These are phyloP conservation scores for Eulemur rubriventer DNA, from an alignment of 2,797 vertebrate species.

Conservation along the genomic window DNA sequence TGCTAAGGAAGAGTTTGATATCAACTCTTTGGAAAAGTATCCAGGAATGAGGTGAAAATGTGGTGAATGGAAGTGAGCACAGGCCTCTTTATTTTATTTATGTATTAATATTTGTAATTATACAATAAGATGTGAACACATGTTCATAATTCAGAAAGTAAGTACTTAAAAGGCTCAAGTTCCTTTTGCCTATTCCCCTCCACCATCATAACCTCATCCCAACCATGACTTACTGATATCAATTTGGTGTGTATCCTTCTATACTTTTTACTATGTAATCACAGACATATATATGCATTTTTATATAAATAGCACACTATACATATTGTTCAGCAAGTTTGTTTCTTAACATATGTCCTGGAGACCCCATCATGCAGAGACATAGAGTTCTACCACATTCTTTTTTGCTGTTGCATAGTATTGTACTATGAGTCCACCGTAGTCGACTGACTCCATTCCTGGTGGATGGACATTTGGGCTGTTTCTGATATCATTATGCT, in stretches of 20 bases:
- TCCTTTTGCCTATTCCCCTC: neutral
- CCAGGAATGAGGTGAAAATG: neutral
- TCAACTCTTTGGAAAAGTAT: neutral
- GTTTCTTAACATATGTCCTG: neutral
- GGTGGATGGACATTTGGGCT: neutral
- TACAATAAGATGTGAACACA: neutral
- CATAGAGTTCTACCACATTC: neutral
- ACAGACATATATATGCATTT: neutral
- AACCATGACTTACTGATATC: neutral
- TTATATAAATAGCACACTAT: neutral
- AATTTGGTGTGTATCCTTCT: neutral
- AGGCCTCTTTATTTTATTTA: neutral
- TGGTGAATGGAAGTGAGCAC: neutral
- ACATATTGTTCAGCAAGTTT: neutral
- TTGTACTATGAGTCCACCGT: neutral
- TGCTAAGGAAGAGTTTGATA: slow-evolving; percentile 1
- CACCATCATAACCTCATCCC: neutral
- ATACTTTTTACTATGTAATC: neutral
- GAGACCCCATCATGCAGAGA: neutral
- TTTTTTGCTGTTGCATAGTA: neutral
- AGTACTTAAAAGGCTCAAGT: neutral
- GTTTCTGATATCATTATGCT: neutral
- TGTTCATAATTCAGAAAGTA: neutral
- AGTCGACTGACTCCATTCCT: neutral
- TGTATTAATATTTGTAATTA: neutral